A percentile compares a stretch with the other conserved stretches of the same genome.
Conservation (phyloP, 2,797 vertebrate species). For the Arrhamphus sclerolepis region DNA sequence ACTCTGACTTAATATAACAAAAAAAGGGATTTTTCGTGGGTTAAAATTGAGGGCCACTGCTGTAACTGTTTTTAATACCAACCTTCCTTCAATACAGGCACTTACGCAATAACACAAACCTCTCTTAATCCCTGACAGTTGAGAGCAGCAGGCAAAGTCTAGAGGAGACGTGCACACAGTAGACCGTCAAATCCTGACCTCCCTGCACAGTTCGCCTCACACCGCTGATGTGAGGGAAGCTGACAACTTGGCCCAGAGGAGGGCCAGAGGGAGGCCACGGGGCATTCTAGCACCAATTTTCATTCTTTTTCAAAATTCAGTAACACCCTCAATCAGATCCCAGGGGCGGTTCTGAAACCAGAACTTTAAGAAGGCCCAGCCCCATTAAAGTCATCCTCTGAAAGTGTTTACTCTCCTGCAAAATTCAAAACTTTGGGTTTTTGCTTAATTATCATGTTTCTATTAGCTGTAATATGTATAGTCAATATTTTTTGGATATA, state of each 20-base stretch:
- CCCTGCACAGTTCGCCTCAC: slow-evolving; percentile 47
- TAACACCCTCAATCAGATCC: not conserved
- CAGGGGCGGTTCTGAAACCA: not conserved
- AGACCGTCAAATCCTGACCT: slow-evolving; percentile 59
- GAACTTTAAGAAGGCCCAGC: not conserved
- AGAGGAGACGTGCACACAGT: slow-evolving; percentile 36
- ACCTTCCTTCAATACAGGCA: slow-evolving; percentile 3
- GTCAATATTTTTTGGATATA: too few relatives aligned
- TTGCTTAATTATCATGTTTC: too few relatives aligned
- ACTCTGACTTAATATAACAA: not conserved
- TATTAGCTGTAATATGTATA: too few relatives aligned
- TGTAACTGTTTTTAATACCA: slow-evolving; percentile 11
- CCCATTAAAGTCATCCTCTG: too few relatives aligned
- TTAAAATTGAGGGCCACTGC: not conserved
- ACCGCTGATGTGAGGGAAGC: slow-evolving; percentile 61
- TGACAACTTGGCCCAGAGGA: slow-evolving; percentile 60
- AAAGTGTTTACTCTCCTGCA: too few relatives aligned
- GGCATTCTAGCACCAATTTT: slow-evolving; percentile 37
- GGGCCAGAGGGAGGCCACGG: slow-evolving; percentile 39
- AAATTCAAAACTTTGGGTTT: too few relatives aligned
- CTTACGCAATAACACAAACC: slow-evolving; percentile 15
- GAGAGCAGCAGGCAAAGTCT: slow-evolving; percentile 22
- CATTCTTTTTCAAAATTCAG: slow-evolving; percentile 24
- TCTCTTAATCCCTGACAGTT: slow-evolving; percentile 45
- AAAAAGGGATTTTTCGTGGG: not conserved